These are phyloP conservation scores for Hylaeus anthracinus DNA, from an alignment of 1,140 invertebrate species.

Conservation along the genomic window DNA sequence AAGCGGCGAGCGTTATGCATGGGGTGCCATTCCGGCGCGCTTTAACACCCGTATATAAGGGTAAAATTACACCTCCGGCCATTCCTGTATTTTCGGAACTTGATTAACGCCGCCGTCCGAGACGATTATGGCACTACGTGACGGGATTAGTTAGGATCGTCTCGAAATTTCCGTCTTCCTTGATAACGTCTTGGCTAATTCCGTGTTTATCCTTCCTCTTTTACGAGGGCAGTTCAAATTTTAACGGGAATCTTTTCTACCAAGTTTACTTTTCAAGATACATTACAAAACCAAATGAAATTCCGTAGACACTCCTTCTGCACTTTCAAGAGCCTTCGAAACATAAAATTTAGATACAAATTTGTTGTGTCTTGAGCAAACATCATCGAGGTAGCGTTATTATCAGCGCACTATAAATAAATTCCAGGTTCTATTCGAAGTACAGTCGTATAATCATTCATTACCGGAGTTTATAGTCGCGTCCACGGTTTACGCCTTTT, in stretches of 20 bases:
- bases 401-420: too few species aligned
- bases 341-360: too few species aligned
- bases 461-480: neutral
- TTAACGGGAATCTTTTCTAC: too few species aligned
- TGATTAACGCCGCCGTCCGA: constrained; percentile 66
- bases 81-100: constrained; percentile 71
- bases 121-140: constrained; percentile 62
- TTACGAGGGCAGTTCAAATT: neutral
- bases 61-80: constrained; percentile 66
- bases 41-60: constrained; percentile 71
- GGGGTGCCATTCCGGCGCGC: constrained; percentile 69
- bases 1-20: constrained; percentile 62
- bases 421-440: too few species aligned
- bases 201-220: neutral
- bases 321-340: too few species aligned
- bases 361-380: too few species aligned
- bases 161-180: constrained; percentile 41
- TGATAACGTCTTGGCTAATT: constrained; percentile 10
- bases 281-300: too few species aligned
- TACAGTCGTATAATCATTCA: neutral
- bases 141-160: constrained; percentile 58
- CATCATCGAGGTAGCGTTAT: too few species aligned
- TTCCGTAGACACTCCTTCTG: too few species aligned
- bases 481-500: neutral
- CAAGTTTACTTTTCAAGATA: neutral